Evolutionary conservation across 2,113 vertebrate species (phyloP), one percentile per base, ranked within the genome.

Genomic region (Leptosomus discolor): DNA sequence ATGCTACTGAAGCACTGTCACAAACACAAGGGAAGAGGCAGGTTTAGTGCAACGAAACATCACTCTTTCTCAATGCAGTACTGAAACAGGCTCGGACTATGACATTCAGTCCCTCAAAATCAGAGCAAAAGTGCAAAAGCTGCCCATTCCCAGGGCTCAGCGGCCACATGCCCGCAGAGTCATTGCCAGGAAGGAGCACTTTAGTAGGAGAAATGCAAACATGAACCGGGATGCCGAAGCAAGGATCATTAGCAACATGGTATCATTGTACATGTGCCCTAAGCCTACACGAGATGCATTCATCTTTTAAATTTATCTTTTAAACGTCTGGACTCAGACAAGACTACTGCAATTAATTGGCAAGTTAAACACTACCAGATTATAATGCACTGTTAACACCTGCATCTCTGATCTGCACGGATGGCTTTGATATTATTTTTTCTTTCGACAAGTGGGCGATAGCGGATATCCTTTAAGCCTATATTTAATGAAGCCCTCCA

Each of bases 401-500:
- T 97, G 97, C 94, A 92, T 92, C 91, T 91, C 85, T 30, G 91
- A 48, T 80, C 94, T 64, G 85, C 81, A 75, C 77, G 36, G 23
- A 92, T 43, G 94, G 90, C 95, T 97, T 97, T 97, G 96, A 97
- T 96, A 97, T 83, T 56, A 95, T 92, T 85, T 92, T 69, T 64
- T 68, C 96, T 95, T 92, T 82, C 89, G 96, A 97, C 97, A 96
- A 96, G 95, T 79, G 94, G 90, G 96, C 73, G 84, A 95, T 95
- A 97, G 97, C 93, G 95, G 97, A 97, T 97, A 97, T 97, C 97
- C 97, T 97, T 97, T 98, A 97, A 97, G 96, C 97, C 92, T 20
- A 97, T 97, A 97, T 98, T 97, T 97, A 98, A 97, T 96, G 96
- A 97, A 98, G 92, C 57, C 96, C 90, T 95, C 95, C 97, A 97